Conservation (phyloP, 2,113 vertebrate species). For the Parotia lawesii region DNA sequence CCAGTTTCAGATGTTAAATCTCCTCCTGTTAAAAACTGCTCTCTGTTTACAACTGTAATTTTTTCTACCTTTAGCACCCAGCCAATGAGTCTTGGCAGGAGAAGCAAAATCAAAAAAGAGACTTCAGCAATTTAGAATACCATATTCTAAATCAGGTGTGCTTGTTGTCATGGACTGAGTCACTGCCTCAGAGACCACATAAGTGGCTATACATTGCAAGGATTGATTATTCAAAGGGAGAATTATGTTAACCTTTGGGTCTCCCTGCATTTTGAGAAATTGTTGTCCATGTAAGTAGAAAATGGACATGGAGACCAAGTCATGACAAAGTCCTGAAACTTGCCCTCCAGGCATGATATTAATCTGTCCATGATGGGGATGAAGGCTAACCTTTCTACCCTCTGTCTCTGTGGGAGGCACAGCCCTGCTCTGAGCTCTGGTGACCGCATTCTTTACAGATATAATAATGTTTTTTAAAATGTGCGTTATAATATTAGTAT, state of each 20-base stretch:
- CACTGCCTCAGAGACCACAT: background rate
- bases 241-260: slow-evolving; percentile 38
- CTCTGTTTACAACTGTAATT: background rate
- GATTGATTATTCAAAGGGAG: slow-evolving; percentile 4
- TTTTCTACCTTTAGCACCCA: background rate
- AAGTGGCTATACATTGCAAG: background rate
- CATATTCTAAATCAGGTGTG: background rate
- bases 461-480: background rate
- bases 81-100: background rate
- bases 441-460: slow-evolving; percentile 3
- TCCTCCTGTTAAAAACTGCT: background rate
- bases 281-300: slow-evolving; percentile 41
- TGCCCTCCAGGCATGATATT: slow-evolving; percentile 2
- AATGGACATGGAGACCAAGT: slow-evolving; percentile 10
- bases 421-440: background rate
- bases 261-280: slow-evolving; percentile 27
- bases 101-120: background rate
- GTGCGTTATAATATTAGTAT: background rate
- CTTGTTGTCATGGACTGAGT: background rate
- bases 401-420: slow-evolving; percentile 10
- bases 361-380: slow-evolving; percentile 18
- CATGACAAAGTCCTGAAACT: slow-evolving; percentile 34
- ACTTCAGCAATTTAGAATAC: background rate
- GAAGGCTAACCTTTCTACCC: slow-evolving; percentile 17
- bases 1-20: background rate